Evolutionary conservation across 37 sponge, comb jelly and placozoan genomes (phyloP).

Genomic region (Haliclona indistincta): DNA sequence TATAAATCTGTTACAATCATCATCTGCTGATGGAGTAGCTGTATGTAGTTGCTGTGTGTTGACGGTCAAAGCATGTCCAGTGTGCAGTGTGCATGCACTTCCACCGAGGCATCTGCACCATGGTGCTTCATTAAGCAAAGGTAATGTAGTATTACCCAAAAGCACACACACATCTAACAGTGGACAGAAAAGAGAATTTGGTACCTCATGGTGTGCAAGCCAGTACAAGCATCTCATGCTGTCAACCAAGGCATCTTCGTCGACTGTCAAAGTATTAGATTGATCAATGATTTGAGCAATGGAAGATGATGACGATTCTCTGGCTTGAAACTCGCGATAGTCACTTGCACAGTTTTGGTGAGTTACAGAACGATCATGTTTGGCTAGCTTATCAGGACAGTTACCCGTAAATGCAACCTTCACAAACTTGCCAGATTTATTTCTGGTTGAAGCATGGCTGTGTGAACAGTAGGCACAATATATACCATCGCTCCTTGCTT

Average conservation of each 20-base stretch:
- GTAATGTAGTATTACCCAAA: constrained; percentile 32
- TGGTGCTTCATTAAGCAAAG: constrained; percentile 10
- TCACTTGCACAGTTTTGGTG: background rate
- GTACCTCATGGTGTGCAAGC: constrained; percentile 53
- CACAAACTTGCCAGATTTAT: constrained; percentile 13
- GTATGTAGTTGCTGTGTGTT: too few species aligned
- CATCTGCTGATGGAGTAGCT: too few species aligned
- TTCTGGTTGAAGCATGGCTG: background rate
- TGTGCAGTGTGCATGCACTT: too few species aligned
- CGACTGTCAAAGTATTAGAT: constrained; percentile 1
- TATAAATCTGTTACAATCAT: too few species aligned
- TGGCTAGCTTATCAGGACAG: constrained; percentile 2
- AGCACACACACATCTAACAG: constrained; percentile 23
- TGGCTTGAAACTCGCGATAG: background rate
- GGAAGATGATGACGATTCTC: constrained; percentile 2
- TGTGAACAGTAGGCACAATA: constrained; percentile 7
- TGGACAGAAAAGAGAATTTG: constrained; percentile 28
- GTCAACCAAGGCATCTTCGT: constrained; percentile 9
- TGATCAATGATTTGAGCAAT: background rate
- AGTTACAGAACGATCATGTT: background rate
- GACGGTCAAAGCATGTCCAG: too few species aligned
- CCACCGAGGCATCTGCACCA: too few species aligned
- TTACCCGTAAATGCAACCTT: constrained; percentile 1
- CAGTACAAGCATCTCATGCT: constrained; percentile 41
- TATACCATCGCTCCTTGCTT: constrained; percentile 4